Evolutionary conservation across 2,888 invertebrate genomes (phyloP).

Genomic region (Ennomos fuscantarius): DNA sequence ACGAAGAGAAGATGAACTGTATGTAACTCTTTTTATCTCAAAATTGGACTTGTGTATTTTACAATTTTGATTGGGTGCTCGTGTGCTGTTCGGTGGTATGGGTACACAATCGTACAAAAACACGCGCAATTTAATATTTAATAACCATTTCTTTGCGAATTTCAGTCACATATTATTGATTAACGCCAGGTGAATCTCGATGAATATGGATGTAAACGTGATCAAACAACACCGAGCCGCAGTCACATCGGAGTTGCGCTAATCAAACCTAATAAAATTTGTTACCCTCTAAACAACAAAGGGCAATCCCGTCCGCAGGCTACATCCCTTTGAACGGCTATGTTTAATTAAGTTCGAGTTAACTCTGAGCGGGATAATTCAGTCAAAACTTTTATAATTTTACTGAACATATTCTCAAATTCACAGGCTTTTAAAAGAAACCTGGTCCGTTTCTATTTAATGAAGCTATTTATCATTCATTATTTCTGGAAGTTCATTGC

Average conservation of each 20-base stretch:
- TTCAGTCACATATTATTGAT: conserved; percentile 15
- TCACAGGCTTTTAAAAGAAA: neutral
- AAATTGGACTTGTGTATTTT: no score
- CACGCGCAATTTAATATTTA: conserved; percentile 1
- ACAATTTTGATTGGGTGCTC: no score
- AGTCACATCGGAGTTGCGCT: conserved; percentile 11
- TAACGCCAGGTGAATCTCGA: conserved; percentile 8
- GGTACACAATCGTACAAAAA: neutral
- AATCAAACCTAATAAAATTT: conserved; percentile 33
- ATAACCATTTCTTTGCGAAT: conserved; percentile 1
- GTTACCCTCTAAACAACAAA: conserved; percentile 21
- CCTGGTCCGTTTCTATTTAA: neutral
- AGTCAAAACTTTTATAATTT: conserved; percentile 17
- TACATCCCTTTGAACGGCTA: conserved; percentile 24
- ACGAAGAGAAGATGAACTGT: no score
- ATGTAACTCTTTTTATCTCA: no score
- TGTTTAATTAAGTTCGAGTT: conserved; percentile 28
- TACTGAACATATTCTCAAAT: conserved; percentile 5
- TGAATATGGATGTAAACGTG: conserved; percentile 14
- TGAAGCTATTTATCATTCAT: neutral
- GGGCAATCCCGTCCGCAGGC: conserved; percentile 17
- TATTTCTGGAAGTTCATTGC: conserved; percentile 8
- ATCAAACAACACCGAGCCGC: conserved; percentile 20
- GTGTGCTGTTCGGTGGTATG: no score
- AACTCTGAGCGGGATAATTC: conserved; percentile 22